phyloP scores from a whole-genome alignment of 2,797 vertebrate species.

The Acanthornis magna region DNA sequence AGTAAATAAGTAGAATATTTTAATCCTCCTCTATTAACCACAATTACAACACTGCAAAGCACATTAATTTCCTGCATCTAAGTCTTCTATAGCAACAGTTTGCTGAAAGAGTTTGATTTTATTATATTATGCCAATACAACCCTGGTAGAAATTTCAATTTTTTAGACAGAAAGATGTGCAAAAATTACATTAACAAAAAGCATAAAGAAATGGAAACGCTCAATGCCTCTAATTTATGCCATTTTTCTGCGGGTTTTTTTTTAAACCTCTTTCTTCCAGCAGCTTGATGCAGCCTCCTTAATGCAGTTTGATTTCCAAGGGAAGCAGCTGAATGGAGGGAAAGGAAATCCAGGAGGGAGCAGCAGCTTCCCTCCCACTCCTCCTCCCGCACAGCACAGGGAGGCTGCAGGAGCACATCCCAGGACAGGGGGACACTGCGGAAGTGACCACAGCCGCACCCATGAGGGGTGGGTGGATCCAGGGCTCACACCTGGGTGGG shows the following conservation, averaged over 20 bases:
- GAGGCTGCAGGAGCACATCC: neutral
- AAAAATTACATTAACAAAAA: neutral
- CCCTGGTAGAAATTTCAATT: neutral
- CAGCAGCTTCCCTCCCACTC: neutral
- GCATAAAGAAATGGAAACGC: neutral
- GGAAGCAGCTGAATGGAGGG: neutral
- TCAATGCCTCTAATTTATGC: neutral
- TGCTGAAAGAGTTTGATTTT: neutral
- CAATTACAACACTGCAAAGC: neutral
- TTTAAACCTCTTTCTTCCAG: neutral
- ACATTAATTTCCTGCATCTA: neutral
- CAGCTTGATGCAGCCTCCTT: neutral
- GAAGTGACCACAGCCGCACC: neutral
- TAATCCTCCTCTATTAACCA: neutral
- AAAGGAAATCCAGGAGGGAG: neutral
- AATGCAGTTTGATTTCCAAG: neutral
- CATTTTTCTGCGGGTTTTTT: neutral
- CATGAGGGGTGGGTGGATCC: too few relatives aligned
- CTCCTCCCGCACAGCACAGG: fast-evolving
- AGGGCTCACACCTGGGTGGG: neutral
- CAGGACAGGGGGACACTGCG: neutral
- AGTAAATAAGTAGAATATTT: neutral
- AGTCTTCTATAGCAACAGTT: neutral
- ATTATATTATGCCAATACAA: neutral
- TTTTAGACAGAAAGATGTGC: neutral